Base-by-base conservation (phyloP, 35 echinoderm and acorn worm species). In the Amphiura filiformis region DNA sequence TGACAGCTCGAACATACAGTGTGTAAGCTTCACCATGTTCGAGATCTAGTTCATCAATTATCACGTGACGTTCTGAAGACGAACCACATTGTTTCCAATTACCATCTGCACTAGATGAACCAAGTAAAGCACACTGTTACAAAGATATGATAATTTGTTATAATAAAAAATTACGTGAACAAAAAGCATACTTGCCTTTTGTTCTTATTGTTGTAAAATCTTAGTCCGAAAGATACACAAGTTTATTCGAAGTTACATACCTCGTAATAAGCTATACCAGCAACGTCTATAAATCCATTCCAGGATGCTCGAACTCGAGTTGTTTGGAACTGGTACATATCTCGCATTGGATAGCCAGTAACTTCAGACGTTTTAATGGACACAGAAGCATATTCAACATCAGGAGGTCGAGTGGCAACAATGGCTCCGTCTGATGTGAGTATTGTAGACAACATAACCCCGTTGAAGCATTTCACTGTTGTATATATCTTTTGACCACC, bases 1-100 rank as follows among this genome's bases (percentile, higher is more conserved):
- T 88, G 28, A 88, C 77, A 56, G 86, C 86, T 88, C 86, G 78
- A 77, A 88, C 76, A 80, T 38, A 80, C 35, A 88, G 34, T 26
- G 41, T 56, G 32, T 88, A 88, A 9, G 40, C 47, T 20, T 33
- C 39, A 13, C 78, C 76, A 18, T 37, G 26, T 0, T 80, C 33
- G 13, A 88, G 33, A 33, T 35, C 26, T 57, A 88, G 86, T 34
- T 37, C 35, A 35, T 39, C 78, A 30, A 78, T 57, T 56, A 39
- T 57, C 35, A 80, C 36, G 41, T 80, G 78, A 32, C 42, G 32
- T 31, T 88, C 76, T 18, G 76, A 40, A 23, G 44, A n/a, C 7
- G 83, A 85, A 65, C 83, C 83, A 85, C 83, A 85, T 34, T 9
- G 9, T 30, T 0, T 85, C 83, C 83, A 85, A 23, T 70, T 70